phyloP scores from a whole-genome alignment of 2,797 vertebrate species.

The Petrocephalus sullivani region DNA sequence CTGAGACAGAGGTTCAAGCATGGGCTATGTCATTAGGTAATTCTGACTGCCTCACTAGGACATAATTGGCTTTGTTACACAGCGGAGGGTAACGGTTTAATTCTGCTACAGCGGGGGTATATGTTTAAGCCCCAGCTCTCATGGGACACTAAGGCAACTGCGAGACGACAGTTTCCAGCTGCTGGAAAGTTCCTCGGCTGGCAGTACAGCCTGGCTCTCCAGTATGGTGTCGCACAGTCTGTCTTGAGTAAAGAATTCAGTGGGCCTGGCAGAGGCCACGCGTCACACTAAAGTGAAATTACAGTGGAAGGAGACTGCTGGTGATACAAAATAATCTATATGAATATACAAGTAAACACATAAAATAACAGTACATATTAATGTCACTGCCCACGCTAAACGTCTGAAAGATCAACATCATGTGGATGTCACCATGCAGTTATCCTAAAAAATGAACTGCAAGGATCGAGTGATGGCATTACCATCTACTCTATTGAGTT shows the following conservation, averaged over 20 bases:
- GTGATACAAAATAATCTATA: no score
- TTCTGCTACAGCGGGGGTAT: background rate
- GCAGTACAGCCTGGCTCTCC: background rate
- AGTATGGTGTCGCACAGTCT: background rate
- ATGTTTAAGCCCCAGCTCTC: slow-evolving; percentile 48
- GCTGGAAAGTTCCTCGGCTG: background rate
- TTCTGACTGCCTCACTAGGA: slow-evolving; percentile 4
- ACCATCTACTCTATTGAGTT: background rate
- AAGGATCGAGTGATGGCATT: no score
- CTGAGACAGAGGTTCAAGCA: background rate
- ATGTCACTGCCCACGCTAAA: no score
- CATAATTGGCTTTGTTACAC: background rate
- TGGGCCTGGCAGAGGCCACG: background rate
- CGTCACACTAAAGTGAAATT: background rate
- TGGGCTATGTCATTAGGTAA: slow-evolving; percentile 3
- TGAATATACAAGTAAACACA: slow-evolving; percentile 24
- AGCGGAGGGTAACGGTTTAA: background rate
- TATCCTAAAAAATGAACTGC: background rate
- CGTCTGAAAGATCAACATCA: no score
- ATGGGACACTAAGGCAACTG: slow-evolving; percentile 27
- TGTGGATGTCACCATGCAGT: background rate
- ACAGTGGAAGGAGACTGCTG: background rate
- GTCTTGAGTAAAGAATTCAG: background rate
- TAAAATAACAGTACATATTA: no score
- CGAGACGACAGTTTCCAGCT: background rate